Base-by-base conservation (phyloP, 2,113 vertebrate genomes). In the Tinamus guttatus region DNA sequence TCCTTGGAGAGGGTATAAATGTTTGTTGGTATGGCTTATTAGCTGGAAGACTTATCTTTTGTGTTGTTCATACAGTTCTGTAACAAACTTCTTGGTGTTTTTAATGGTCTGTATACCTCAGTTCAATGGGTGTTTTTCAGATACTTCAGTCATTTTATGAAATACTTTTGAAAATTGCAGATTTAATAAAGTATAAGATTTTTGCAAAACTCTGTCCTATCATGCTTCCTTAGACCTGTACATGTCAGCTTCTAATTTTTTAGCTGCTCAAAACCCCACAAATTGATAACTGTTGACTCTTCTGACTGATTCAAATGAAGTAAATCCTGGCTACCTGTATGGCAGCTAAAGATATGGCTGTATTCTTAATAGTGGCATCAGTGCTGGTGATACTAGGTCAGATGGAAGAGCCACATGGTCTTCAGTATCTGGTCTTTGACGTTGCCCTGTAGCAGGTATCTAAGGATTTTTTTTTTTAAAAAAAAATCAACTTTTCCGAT, bases 171-270 rank as follows among this genome's bases (percentile, higher is more conserved):
- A 63, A 86, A 92, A 49, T 0, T 49, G 34, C 11, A 70, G 47
- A 86, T 87, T 76, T 89, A 97, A 96, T 97, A 97, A 96, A 97
- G 1, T 11, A 51, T 8, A 43, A 25, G n/a, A 38, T 89, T 86
- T 65, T 69, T 40, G 9, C 62, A 93, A 38, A 91, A 40, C 70
- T 67, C 59, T 65, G 47, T 63, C n/a, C 58, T 54, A 2, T 30
- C 32, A 88, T 91, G 45, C 43, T 87, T 93, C 14, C 45, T 41
- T 7, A 49, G 15, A 16, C 28, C 9, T 77, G 28, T 38, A 2
- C 4, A 8, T 38, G 32, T 19, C 49, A 0, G n/a, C 83, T 52
- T 41, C 41, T 28, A 30, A 70, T 22, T 49, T 49, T 22, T 49
- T 5, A 68, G 34, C 10, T 64, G 20, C 41, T 92, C 41, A 43